These are phyloP conservation scores for Amia ocellicauda DNA, from an alignment of 2,113 vertebrate genomes.

Conservation along the genomic window DNA sequence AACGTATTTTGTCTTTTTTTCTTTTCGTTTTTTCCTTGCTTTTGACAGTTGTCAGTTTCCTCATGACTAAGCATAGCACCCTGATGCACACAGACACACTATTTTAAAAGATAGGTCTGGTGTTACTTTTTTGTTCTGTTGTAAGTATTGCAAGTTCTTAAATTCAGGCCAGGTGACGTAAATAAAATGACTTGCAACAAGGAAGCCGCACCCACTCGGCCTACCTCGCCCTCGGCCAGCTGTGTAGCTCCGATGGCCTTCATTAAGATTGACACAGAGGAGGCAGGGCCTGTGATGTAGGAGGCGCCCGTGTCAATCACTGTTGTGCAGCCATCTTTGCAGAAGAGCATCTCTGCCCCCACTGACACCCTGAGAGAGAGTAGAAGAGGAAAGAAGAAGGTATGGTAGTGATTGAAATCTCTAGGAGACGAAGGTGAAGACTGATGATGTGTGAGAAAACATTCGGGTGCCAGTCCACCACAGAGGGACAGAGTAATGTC, in stretches of 20 bases:
- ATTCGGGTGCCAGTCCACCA: neutral
- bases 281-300: constrained; percentile 86
- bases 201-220: constrained; percentile 15
- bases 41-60: no score
- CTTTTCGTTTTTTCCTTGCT: no score
- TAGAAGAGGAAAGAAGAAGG: neutral
- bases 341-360: constrained; percentile 73
- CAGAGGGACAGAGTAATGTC: neutral
- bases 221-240: constrained; percentile 74
- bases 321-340: constrained; percentile 77
- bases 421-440: neutral
- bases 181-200: no score
- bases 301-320: constrained; percentile 88
- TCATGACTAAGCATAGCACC: no score
- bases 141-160: no score
- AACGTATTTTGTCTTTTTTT: no score
- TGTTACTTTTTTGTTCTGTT: no score
- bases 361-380: constrained; percentile 74
- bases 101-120: no score
- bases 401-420: neutral
- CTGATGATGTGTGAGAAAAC: neutral
- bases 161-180: no score
- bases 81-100: no score
- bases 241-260: constrained; percentile 77
- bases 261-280: constrained; percentile 76